Conservation (phyloP, 2,113 vertebrate species). For the Erpornis zantholeuca region DNA sequence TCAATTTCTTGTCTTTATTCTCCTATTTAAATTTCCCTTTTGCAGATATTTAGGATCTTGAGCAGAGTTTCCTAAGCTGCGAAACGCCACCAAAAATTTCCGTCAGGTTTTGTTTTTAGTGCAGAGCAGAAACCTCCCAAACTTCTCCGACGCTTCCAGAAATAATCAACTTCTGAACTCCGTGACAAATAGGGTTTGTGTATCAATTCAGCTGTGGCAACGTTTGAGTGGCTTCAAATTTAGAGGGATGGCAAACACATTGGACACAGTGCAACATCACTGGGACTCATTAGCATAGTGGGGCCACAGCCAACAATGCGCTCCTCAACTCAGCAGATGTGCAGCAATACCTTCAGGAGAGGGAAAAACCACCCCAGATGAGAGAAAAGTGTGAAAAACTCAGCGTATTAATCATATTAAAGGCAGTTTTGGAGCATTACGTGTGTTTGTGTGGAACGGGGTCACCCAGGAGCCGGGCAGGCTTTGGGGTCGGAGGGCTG, state of each 20-base stretch:
- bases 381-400: background rate
- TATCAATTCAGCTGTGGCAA: conserved; percentile 8
- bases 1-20: background rate
- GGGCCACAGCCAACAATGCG: background rate
- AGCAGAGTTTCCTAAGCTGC: background rate
- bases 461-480: background rate
- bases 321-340: background rate
- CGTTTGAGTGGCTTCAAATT: background rate
- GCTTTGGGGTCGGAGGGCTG: background rate
- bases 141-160: background rate
- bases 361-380: background rate
- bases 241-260: conserved; percentile 11
- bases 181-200: conserved; percentile 52
- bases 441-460: accelerated
- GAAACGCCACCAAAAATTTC: background rate
- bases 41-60: background rate
- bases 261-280: conserved; percentile 16
- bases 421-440: accelerated
- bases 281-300: background rate
- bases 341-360: conserved; percentile 7
- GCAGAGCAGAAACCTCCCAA: background rate
- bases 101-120: background rate
- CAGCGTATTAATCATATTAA: accelerated
- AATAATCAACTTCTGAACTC: background rate
- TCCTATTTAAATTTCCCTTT: background rate